Percentiles rank a stretch among this genome's conserved stretches.
phyloP scores from a whole-genome alignment of 2,797 vertebrate species.

The Gymnothorax javanicus region DNA sequence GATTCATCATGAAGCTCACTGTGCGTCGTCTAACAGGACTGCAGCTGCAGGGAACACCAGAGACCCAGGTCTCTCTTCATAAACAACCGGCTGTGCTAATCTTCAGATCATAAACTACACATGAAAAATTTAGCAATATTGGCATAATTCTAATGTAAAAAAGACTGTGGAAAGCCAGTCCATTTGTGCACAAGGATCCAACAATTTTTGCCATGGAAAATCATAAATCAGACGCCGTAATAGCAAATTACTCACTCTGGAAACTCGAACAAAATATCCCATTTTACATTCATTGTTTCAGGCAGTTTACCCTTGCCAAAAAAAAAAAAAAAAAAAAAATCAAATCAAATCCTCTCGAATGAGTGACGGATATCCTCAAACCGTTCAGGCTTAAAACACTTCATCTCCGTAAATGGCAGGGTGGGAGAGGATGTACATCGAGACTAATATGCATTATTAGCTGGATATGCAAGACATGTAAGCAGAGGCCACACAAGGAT shows the following conservation, averaged over 20 bases:
- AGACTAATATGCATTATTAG: not conserved
- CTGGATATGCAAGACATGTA: not conserved
- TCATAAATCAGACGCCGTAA: not conserved
- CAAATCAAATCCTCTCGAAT: not conserved
- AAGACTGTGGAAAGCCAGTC: not conserved
- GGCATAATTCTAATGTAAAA: not conserved
- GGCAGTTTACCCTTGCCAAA: not conserved
- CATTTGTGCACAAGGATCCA: not conserved
- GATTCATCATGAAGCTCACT: not conserved
- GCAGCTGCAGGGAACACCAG: conserved; percentile 1
- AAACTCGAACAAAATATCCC: not conserved
- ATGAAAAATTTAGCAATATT: not conserved
- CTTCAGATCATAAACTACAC: not conserved
- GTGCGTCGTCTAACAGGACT: not conserved
- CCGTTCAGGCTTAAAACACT: not conserved
- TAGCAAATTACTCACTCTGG: not conserved
- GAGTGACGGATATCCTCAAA: not conserved
- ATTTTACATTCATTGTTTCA: not conserved
- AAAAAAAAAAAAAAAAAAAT: too few species aligned
- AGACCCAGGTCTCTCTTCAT: not conserved
- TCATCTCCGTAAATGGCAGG: not conserved
- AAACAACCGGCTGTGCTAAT: not conserved
- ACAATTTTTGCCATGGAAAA: not conserved
- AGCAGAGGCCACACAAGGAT: not conserved
- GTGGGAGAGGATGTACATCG: not conserved